Conservation (phyloP, 2,113 vertebrate genomes). For the Paradisaea rubra region DNA sequence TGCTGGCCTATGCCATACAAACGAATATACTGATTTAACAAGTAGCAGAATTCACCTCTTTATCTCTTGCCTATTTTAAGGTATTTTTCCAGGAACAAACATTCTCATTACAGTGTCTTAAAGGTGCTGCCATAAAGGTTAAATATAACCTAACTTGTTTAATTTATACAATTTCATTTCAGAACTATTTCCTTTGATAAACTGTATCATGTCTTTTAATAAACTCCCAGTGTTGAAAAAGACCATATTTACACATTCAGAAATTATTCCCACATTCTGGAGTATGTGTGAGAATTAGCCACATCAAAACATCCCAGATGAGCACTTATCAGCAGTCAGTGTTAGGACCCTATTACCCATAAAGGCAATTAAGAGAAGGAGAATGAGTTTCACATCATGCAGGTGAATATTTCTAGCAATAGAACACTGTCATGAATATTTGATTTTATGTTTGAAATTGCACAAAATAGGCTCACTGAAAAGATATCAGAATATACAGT, state of each 20-base stretch:
- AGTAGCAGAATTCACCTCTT: neutral
- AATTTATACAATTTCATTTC: neutral
- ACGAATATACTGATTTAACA: neutral
- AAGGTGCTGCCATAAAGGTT: neutral
- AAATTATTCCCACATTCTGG: neutral
- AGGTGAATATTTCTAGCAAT: neutral
- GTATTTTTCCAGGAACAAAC: neutral
- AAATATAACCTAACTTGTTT: neutral
- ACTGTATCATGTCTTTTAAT: neutral
- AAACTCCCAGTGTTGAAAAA: neutral
- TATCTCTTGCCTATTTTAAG: neutral
- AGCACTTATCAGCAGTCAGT: neutral
- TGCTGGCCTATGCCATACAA: neutral
- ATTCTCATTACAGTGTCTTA: neutral
- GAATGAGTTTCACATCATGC: neutral
- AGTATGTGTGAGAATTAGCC: neutral
- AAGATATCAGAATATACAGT: neutral
- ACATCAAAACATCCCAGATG: neutral
- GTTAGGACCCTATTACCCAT: neutral
- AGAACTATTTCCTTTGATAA: neutral
- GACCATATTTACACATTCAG: neutral
- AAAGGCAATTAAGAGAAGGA: neutral
- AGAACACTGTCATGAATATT: accelerated
- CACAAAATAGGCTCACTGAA: neutral
- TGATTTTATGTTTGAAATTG: neutral